These are phyloP conservation scores for Cephalopholis sonnerati DNA, from an alignment of 2,113 vertebrate genomes.

Conservation along the genomic window DNA sequence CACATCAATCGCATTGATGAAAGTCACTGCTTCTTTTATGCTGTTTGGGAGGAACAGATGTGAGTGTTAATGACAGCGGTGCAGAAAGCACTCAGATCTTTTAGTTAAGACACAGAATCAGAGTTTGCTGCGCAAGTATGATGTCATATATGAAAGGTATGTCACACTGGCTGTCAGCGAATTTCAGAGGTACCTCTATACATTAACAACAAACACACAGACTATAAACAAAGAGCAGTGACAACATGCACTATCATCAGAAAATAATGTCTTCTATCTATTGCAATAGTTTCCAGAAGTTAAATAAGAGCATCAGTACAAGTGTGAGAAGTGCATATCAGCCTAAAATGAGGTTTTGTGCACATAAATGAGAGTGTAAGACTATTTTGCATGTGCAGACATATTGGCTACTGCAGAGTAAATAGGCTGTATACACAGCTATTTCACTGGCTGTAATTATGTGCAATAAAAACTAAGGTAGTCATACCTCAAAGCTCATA, in stretches of 20 bases:
- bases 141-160: neutral
- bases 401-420: neutral
- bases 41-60: slow-evolving; percentile 76
- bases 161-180: neutral
- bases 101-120: neutral
- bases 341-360: neutral
- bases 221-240: neutral
- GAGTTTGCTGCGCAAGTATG: neutral
- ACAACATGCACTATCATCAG: slow-evolving; percentile 7
- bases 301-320: neutral
- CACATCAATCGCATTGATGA: slow-evolving; percentile 90
- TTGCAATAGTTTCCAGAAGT: neutral
- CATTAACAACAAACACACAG: neutral
- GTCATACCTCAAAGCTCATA: neutral
- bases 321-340: neutral
- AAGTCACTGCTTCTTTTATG: slow-evolving; percentile 92
- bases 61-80: slow-evolving; percentile 12
- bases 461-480: neutral
- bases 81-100: slow-evolving; percentile 2
- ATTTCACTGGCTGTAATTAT: neutral
- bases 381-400: neutral
- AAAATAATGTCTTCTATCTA: neutral
- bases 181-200: slow-evolving; percentile 8
- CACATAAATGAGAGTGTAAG: neutral
- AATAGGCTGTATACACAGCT: neutral